Evolutionary conservation across 2,888 invertebrate species (phyloP).

Genomic region (Mimas tiliae): DNA sequence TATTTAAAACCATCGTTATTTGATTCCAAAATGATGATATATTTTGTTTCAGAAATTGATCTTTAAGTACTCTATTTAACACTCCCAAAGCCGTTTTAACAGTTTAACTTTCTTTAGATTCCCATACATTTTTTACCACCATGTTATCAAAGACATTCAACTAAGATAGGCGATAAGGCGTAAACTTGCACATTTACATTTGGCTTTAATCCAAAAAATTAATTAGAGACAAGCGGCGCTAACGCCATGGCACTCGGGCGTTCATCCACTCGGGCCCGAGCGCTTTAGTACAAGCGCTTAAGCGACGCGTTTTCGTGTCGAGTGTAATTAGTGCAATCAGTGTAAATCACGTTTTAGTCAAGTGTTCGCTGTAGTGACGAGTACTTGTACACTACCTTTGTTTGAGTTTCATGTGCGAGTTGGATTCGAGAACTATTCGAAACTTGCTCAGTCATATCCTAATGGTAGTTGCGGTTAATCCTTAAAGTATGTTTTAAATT

Average conservation of each 20-base stretch:
- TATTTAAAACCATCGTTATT: no score
- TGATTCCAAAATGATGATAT: no score
- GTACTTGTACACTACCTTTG: conserved; percentile 42
- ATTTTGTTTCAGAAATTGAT: no score
- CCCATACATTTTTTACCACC: neutral
- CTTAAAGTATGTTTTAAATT: neutral
- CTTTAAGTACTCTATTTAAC: no score
- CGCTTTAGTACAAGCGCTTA: conserved; percentile 31
- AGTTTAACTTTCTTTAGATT: no score
- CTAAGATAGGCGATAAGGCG: conserved; percentile 4
- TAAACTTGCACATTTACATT: conserved; percentile 44
- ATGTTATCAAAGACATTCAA: neutral
- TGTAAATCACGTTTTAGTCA: conserved; percentile 70
- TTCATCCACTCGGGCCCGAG: conserved; percentile 21
- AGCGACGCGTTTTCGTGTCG: conserved; percentile 50
- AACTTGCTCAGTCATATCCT: neutral
- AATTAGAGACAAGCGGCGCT: conserved; percentile 68
- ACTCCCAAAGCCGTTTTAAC: no score
- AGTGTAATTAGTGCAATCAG: conserved; percentile 76
- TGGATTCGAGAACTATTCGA: neutral
- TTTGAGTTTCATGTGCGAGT: conserved; percentile 25
- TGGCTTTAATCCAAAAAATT: conserved; percentile 78
- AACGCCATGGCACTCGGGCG: conserved; percentile 29
- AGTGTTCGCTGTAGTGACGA: conserved; percentile 58
- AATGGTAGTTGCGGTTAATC: neutral